Evolutionary conservation across 2,888 invertebrate genomes (phyloP).

Genomic region (Dynastes tityus): DNA sequence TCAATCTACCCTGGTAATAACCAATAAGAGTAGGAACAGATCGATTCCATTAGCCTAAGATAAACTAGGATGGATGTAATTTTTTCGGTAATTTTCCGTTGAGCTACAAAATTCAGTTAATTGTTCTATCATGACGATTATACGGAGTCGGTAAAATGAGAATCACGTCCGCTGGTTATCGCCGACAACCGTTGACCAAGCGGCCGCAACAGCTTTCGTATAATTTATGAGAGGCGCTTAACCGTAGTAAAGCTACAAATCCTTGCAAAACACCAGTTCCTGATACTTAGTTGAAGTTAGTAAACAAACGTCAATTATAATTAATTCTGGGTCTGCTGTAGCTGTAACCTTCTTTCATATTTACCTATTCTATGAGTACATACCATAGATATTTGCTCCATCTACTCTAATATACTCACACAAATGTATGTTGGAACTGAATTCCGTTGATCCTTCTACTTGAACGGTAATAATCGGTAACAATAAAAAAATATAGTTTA

Average conservation of each 20-base stretch:
- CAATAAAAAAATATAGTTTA: too few relatives aligned
- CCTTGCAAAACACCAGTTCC: slow-evolving; percentile 43
- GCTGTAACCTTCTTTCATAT: slow-evolving; percentile 24
- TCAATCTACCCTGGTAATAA: too few relatives aligned
- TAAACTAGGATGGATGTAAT: too few relatives aligned
- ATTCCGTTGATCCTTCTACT: too few relatives aligned
- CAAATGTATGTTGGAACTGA: too few relatives aligned
- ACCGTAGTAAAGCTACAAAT: slow-evolving; percentile 37
- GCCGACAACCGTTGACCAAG: slow-evolving; percentile 23
- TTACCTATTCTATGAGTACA: background rate
- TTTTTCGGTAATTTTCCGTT: too few relatives aligned
- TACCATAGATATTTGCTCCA: too few relatives aligned
- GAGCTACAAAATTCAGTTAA: too few relatives aligned
- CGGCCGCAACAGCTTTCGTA: slow-evolving; percentile 46
- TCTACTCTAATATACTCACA: too few relatives aligned
- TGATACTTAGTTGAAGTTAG: slow-evolving; percentile 40
- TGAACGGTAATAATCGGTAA: too few relatives aligned
- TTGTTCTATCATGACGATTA: background rate
- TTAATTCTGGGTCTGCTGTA: slow-evolving; percentile 35
- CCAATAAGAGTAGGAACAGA: too few relatives aligned
- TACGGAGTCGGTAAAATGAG: background rate
- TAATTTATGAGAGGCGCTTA: slow-evolving; percentile 47
- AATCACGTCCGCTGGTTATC: slow-evolving; percentile 16
- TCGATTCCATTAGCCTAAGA: too few relatives aligned
- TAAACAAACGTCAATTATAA: slow-evolving; percentile 40